A percentile compares a stretch with the other conserved stretches of the same genome.
Conservation (phyloP, 2,888 invertebrate species). For the Harpagoxenus sublaevis region DNA sequence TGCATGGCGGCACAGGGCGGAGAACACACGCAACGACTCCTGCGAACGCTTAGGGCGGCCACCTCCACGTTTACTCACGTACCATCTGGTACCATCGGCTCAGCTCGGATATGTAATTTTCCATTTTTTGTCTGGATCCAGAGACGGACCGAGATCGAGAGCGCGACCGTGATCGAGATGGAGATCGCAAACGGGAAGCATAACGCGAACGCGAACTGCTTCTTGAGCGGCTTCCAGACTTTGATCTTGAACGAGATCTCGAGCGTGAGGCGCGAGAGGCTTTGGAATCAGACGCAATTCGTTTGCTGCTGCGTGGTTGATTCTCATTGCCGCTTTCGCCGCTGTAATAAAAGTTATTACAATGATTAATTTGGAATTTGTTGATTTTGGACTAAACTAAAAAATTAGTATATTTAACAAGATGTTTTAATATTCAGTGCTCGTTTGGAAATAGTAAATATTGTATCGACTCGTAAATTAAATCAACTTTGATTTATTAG, state of each 20-base stretch:
- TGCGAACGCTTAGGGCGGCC: not conserved
- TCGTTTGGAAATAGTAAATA: not conserved
- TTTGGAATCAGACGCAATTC: slow-evolving; percentile 90
- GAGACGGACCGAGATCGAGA: slow-evolving; percentile 82
- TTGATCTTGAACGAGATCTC: slow-evolving; percentile 79
- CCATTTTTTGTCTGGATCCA: slow-evolving; percentile 87
- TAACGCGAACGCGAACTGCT: slow-evolving; percentile 79
- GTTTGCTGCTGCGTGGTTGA: slow-evolving; percentile 87
- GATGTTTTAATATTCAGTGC: not conserved
- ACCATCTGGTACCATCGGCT: slow-evolving; percentile 88
- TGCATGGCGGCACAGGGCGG: slow-evolving; percentile 40
- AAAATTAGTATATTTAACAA: not conserved
- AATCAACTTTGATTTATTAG: not conserved
- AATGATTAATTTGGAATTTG: not conserved
- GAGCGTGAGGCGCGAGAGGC: slow-evolving; percentile 85
- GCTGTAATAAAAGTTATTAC: slow-evolving; percentile 72
- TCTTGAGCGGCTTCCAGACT: slow-evolving; percentile 79
- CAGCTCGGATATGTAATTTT: slow-evolving; percentile 90
- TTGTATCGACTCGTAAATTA: not conserved
- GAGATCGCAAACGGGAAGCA: slow-evolving; percentile 82
- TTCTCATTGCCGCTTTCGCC: slow-evolving; percentile 86
- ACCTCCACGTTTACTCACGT: slow-evolving; percentile 79
- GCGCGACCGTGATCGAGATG: slow-evolving; percentile 76
- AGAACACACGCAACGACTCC: slow-evolving; percentile 40
- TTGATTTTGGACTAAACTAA: not conserved